A percentile compares a stretch with the other conserved stretches of the same genome.
phyloP scores from a whole-genome alignment of 1,140 invertebrate genomes.

The Cryptotermes secundus region DNA sequence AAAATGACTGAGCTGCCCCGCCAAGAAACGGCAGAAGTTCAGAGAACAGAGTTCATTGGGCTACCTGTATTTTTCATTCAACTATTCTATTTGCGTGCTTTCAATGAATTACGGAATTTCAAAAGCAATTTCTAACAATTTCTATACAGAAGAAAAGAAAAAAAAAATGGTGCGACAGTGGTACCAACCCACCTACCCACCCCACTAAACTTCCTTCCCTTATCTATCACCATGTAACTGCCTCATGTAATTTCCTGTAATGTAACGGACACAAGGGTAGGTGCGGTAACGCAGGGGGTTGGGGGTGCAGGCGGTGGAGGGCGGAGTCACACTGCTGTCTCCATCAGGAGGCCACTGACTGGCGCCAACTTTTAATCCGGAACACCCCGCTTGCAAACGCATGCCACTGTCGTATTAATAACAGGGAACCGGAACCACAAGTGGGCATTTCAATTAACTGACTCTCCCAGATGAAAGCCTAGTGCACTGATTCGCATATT shows the following conservation, averaged over 20 bases:
- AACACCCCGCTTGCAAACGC: background rate
- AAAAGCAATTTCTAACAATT: slow-evolving; percentile 1
- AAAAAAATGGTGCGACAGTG: slow-evolving; percentile 7
- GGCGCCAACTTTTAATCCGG: background rate
- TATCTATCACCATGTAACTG: background rate
- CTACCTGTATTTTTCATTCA: background rate
- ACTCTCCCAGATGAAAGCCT: background rate
- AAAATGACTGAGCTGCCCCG: no score
- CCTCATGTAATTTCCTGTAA: slow-evolving; percentile 16
- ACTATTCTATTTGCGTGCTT: background rate
- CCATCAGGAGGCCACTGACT: background rate
- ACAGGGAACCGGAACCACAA: background rate
- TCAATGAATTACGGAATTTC: background rate
- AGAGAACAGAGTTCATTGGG: background rate
- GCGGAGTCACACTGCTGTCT: background rate
- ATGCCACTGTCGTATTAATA: background rate
- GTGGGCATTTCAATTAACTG: slow-evolving; percentile 10
- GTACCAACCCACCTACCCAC: background rate
- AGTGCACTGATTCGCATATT: background rate
- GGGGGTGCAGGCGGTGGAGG: background rate
- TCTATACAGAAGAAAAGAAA: background rate
- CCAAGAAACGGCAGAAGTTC: background rate
- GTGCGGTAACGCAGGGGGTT: background rate
- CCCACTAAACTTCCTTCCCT: background rate
- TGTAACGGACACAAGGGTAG: background rate